Base-by-base conservation (phyloP, 2,113 vertebrate species). In the Coturnix japonica region DNA sequence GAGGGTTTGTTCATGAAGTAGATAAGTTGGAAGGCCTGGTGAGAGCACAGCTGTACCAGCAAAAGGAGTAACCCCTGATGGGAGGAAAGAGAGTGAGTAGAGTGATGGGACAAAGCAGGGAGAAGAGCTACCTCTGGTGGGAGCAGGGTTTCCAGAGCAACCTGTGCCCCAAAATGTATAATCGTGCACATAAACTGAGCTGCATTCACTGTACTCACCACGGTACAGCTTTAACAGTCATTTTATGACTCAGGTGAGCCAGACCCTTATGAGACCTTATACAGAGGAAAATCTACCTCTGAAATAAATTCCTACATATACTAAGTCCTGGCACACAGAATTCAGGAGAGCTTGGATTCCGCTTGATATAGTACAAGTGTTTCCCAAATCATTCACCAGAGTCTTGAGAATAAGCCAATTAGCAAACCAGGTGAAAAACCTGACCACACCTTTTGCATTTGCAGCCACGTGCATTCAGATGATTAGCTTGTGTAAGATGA, bases 141-240 rank as follows among this genome's bases (percentile, higher is more conserved):
- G 83, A 49, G 12, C 23, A 63, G 60, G 7, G 25, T 26, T 51
- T 75, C 47, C 28, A 35, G 30, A 81, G 47, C 26, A 88, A 39
- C 7, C 43, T 22, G 23, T 75, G 26, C 4, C 23, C 25, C n/a
- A 56, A 15, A 1, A 0, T 30, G 37, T 1, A n/a, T 85, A 89
- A 76, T 85, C 81, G 17, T 20, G 28, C 76, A 23, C n/a, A 43
- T 43, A 78, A 92, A 93, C 83, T 79, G 54, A 87, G 41, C 77
- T 87, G 63, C 73, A 94, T 76, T 59, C 21, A 37, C n/a, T 51
- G 5, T 12, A 6, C 17, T 95, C 60, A 85, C 30, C 46, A 77
- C 76, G 60, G 77, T 37, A 37, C 37, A 37, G 92, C 60, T 57
- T 79, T 61, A 63, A 43, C 39, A 63, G 26, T 23, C 25, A 13